Conservation (phyloP, 2,113 vertebrate species). For the Oryzias javanicus region DNA sequence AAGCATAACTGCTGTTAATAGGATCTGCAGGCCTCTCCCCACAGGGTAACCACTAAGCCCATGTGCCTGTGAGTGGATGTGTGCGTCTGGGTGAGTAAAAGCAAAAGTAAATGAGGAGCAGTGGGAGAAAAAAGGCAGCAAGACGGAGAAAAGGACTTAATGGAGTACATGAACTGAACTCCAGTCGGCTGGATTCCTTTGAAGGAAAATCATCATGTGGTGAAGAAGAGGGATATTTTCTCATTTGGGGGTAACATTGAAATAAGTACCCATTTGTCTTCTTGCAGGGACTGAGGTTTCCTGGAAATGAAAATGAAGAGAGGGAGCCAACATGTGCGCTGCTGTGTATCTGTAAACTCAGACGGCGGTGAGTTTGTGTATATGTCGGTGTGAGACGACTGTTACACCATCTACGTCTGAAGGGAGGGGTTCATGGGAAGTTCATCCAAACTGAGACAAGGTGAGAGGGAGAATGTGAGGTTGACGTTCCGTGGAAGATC, state of each 20-base stretch:
- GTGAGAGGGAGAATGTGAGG: conserved; percentile 44
- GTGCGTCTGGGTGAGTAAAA: conserved; percentile 46
- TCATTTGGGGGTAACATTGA: conserved; percentile 70
- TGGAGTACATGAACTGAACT: conserved; percentile 63
- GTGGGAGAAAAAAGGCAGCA: conserved; percentile 46
- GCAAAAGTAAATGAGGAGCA: conserved; percentile 58
- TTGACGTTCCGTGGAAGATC: conserved; percentile 36
- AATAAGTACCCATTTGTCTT: conserved; percentile 72
- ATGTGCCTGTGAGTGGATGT: conserved; percentile 45
- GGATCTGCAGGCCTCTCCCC: conserved; percentile 68
- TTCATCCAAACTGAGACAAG: conserved; percentile 59
- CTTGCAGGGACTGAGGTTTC: conserved; percentile 63
- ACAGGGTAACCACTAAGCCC: conserved; percentile 68
- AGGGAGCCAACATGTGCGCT: conserved; percentile 59
- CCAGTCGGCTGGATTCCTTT: conserved; percentile 59
- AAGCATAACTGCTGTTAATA: conserved; percentile 60
- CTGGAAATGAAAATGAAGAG: conserved; percentile 48
- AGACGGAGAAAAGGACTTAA: conserved; percentile 60
- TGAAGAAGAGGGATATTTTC: conserved; percentile 64
- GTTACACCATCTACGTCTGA: conserved; percentile 37
- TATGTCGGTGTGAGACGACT: conserved; percentile 36
- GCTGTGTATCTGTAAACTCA: conserved; percentile 52
- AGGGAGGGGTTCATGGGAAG: conserved; percentile 41
- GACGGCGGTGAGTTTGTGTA: conserved; percentile 40
- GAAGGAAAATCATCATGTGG: conserved; percentile 65